Evolutionary conservation across 1,140 invertebrate genomes (phyloP).

Genomic region (Caenorhabditis tropicalis): DNA sequence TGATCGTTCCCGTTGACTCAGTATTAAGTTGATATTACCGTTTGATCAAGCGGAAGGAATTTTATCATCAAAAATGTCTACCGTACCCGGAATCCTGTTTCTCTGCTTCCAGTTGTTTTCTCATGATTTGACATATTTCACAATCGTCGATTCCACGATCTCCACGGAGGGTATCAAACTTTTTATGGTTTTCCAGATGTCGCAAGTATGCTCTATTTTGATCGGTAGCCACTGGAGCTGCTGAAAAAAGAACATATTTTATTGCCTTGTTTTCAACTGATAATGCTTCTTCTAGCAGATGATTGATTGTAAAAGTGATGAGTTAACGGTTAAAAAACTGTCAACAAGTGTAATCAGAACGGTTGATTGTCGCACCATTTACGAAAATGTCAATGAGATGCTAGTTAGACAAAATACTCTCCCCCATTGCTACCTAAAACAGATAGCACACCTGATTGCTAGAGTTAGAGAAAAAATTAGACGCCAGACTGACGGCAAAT

Average conservation of each 20-base stretch:
- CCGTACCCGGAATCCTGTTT: slow-evolving; percentile 17
- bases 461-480: slow-evolving; percentile 12
- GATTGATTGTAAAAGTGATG: not conserved
- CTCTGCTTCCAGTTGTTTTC: slow-evolving; percentile 13
- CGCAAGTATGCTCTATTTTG: slow-evolving; percentile 20
- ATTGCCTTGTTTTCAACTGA: not conserved
- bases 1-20: not conserved
- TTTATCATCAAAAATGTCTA: not conserved
- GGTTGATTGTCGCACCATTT: not conserved
- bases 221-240: slow-evolving; percentile 6
- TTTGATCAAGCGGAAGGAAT: not conserved
- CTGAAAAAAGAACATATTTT: not conserved
- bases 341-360: slow-evolving; percentile 2
- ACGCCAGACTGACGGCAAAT: slow-evolving; percentile 19
- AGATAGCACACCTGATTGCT: not conserved
- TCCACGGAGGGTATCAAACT: slow-evolving; percentile 16
- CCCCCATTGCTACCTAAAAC: not conserved
- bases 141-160: slow-evolving; percentile 28
- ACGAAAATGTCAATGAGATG: slow-evolving; percentile 26
- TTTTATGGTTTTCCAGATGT: slow-evolving; percentile 25
- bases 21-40: not conserved
- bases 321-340: not conserved
- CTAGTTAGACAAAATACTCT: slow-evolving; percentile 10
- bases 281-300: not conserved
- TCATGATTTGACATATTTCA: slow-evolving; percentile 34